Evolutionary conservation across 2,113 vertebrate genomes (phyloP).

Genomic region (Diadophis punctatus): DNA sequence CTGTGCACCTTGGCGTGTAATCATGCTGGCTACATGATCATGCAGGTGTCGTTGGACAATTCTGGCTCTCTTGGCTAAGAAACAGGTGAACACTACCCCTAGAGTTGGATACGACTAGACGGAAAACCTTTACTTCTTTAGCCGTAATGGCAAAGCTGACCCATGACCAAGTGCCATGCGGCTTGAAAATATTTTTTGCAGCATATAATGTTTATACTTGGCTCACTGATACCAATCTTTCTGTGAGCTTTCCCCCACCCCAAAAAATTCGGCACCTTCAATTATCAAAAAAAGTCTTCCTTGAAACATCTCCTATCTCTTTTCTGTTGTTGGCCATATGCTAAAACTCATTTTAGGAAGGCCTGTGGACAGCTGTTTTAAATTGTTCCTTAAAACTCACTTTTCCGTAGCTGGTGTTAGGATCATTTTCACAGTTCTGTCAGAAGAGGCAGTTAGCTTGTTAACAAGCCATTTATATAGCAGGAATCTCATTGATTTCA

Average conservation of each 20-base stretch:
- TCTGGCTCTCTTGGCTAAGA: background rate
- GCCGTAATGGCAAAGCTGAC: background rate
- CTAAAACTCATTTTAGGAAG: background rate
- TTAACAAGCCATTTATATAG: background rate
- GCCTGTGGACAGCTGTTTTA: background rate
- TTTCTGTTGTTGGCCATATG: background rate
- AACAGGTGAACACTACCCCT: background rate
- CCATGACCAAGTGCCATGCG: background rate
- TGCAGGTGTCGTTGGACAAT: background rate
- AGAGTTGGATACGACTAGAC: background rate
- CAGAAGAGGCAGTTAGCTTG: background rate
- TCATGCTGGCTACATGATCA: background rate
- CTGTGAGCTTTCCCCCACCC: accelerated
- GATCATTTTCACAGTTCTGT: background rate
- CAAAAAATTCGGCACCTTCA: background rate
- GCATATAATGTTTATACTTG: background rate
- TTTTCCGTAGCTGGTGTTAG: background rate
- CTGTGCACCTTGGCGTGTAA: background rate
- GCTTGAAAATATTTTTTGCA: background rate
- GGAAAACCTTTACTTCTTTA: background rate
- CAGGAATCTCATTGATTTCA: background rate
- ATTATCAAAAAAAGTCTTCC: background rate
- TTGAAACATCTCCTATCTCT: background rate
- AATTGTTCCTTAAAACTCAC: background rate
- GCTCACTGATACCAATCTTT: background rate